Evolutionary conservation across 2,113 vertebrate genomes (phyloP).

Genomic region (Vidua macroura): DNA sequence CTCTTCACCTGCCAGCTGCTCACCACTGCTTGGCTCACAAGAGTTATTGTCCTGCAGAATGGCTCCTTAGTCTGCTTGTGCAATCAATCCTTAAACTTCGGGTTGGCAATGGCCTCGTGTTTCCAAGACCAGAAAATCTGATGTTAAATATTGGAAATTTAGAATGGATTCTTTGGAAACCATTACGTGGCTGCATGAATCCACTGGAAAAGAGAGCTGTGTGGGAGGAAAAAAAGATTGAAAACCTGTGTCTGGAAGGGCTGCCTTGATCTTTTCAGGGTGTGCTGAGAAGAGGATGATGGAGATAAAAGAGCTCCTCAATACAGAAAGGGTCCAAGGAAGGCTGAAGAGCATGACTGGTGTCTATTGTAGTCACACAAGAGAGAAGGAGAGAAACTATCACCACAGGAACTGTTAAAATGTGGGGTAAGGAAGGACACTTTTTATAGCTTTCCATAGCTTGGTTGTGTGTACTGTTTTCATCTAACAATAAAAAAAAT

Average conservation of each 20-base stretch:
- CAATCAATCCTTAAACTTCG: slow-evolving; percentile 27
- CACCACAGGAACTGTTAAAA: not conserved
- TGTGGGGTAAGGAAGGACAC: not conserved
- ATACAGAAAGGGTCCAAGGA: not conserved
- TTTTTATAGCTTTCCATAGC: slow-evolving; percentile 29
- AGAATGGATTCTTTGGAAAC: slow-evolving; percentile 57
- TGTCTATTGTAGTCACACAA: not conserved
- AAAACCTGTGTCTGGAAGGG: slow-evolving; percentile 30
- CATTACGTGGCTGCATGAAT: slow-evolving; percentile 31
- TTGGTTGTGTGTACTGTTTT: slow-evolving; percentile 1
- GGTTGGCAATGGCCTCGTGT: not conserved
- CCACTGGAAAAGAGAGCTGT: slow-evolving; percentile 36
- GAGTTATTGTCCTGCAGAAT: slow-evolving; percentile 28
- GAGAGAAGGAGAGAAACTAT: not conserved
- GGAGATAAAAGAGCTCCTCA: not conserved
- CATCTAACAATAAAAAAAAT: slow-evolving; percentile 11
- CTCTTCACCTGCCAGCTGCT: slow-evolving; percentile 38
- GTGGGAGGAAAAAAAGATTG: slow-evolving; percentile 42
- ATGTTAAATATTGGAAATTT: slow-evolving; percentile 62
- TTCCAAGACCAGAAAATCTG: slow-evolving; percentile 65
- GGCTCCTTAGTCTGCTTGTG: slow-evolving; percentile 37
- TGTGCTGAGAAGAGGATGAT: not conserved
- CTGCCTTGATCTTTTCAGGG: not conserved
- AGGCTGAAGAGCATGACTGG: not conserved
- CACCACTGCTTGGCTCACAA: not conserved